These are phyloP conservation scores for Trichomalopsis sarcophagae DNA, from an alignment of 1,140 invertebrate genomes.

Conservation along the genomic window DNA sequence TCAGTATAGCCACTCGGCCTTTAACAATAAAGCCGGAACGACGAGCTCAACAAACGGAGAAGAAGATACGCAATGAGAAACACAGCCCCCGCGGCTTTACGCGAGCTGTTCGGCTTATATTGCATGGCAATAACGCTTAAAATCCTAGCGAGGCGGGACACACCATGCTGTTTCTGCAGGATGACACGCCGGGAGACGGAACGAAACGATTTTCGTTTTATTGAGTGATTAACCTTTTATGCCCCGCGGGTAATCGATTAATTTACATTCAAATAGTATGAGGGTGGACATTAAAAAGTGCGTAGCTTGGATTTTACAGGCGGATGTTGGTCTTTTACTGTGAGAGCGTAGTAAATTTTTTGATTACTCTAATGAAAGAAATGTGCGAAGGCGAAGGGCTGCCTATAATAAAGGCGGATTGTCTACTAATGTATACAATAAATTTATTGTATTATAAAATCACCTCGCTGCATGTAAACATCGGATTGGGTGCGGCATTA, in stretches of 20 bases:
- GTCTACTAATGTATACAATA: too few species aligned
- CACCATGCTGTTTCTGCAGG: not conserved
- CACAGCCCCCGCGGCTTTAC: constrained; percentile 1
- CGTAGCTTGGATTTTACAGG: not conserved
- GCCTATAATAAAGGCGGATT: too few species aligned
- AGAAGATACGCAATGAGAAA: constrained; percentile 31
- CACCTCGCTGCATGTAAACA: too few species aligned
- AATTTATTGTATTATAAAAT: too few species aligned
- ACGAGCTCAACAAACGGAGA: not conserved
- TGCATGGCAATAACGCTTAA: constrained; percentile 27
- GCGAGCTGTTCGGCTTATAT: constrained; percentile 5
- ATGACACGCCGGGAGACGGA: constrained; percentile 9
- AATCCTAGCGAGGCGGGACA: constrained; percentile 4
- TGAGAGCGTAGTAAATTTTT: too few species aligned
- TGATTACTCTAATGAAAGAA: too few species aligned
- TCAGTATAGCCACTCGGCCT: not conserved
- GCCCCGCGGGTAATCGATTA: not conserved
- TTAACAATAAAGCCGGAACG: not conserved
- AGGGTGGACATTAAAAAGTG: not conserved
- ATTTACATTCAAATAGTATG: not conserved
- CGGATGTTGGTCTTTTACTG: too few species aligned
- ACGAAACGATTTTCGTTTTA: not conserved
- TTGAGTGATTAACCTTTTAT: too few species aligned
- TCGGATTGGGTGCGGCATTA: too few species aligned
- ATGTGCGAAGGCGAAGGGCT: too few species aligned